Evolutionary conservation across 2,797 vertebrate genomes (phyloP).

Genomic region (Brachymystax lenok): DNA sequence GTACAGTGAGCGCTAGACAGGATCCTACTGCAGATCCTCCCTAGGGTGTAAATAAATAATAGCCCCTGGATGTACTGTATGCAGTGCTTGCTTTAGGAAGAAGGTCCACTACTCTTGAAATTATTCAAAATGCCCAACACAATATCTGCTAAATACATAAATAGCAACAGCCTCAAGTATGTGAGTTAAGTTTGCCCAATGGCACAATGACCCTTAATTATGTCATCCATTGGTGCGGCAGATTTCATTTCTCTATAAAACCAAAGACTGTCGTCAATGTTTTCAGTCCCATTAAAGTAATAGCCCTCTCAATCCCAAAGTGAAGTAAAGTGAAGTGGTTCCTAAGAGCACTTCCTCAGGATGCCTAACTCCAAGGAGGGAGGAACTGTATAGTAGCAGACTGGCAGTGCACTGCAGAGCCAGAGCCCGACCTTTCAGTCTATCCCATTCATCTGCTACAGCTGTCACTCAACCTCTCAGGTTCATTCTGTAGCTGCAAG

Average conservation of each 20-base stretch:
- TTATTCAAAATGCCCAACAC: not conserved
- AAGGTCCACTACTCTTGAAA: constrained; percentile 19
- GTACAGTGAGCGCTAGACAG: constrained; percentile 49
- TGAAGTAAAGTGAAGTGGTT: constrained; percentile 17
- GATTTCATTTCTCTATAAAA: constrained; percentile 17
- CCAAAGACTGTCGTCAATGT: constrained; percentile 35
- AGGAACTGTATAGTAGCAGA: constrained; percentile 3
- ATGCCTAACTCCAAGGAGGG: not conserved
- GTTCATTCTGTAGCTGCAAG: constrained; percentile 55
- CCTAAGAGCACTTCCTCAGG: not conserved
- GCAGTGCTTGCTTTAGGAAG: constrained; percentile 21
- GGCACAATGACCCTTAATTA: not conserved
- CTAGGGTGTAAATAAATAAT: constrained; percentile 51
- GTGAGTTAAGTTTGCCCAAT: too few species aligned
- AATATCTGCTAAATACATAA: not conserved
- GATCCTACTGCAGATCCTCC: constrained; percentile 28
- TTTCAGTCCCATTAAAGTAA: constrained; percentile 55
- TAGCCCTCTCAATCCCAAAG: constrained; percentile 42
- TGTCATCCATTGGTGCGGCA: constrained; percentile 26
- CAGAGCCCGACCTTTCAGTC: constrained; percentile 47
- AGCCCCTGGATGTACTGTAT: constrained; percentile 16
- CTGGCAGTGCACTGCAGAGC: constrained; percentile 19
- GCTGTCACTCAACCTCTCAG: constrained; percentile 53
- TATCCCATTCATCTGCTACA: constrained; percentile 58
- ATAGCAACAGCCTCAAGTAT: not conserved